Percentiles rank a stretch among this genome's conserved stretches.
phyloP scores from a whole-genome alignment of 2,113 vertebrate genomes.

The Xyliphius kryptos region DNA sequence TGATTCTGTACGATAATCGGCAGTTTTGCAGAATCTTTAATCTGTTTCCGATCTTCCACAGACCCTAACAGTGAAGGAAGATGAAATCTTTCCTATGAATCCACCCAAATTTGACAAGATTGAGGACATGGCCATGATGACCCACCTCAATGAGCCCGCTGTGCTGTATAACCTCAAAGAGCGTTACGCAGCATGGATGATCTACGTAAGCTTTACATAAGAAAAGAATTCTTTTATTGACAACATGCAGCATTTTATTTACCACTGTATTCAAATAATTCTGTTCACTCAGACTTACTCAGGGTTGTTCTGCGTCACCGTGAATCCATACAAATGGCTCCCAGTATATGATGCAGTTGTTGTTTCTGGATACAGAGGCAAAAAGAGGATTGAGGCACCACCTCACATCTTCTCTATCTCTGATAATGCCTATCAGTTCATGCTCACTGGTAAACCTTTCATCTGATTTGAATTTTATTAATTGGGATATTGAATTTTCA shows the following conservation, averaged over 20 bases:
- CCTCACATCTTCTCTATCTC: constrained; percentile 65
- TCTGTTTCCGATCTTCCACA: not conserved
- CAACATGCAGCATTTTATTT: not conserved
- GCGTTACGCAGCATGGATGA: constrained; percentile 73
- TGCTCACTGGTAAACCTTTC: constrained; percentile 52
- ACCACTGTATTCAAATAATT: not conserved
- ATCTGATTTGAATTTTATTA: not conserved
- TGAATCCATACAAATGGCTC: constrained; percentile 80
- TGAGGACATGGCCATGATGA: constrained; percentile 71
- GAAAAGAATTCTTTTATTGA: constrained; percentile 56
- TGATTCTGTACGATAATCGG: no score
- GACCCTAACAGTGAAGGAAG: constrained; percentile 45
- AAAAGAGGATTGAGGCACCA: constrained; percentile 60
- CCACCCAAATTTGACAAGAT: constrained; percentile 65
- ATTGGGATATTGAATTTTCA: not conserved
- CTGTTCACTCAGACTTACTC: constrained; percentile 68
- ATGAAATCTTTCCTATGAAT: constrained; percentile 64
- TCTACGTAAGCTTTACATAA: constrained; percentile 62
- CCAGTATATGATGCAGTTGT: constrained; percentile 66
- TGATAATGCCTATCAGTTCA: constrained; percentile 63
- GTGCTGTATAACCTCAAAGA: constrained; percentile 68
- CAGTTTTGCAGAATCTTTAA: no score
- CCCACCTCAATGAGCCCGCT: constrained; percentile 60
- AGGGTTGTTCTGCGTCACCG: constrained; percentile 75
- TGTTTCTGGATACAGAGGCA: constrained; percentile 57